Base-by-base conservation (phyloP, 2,888 invertebrate species). In the Therioaphis trifolii region DNA sequence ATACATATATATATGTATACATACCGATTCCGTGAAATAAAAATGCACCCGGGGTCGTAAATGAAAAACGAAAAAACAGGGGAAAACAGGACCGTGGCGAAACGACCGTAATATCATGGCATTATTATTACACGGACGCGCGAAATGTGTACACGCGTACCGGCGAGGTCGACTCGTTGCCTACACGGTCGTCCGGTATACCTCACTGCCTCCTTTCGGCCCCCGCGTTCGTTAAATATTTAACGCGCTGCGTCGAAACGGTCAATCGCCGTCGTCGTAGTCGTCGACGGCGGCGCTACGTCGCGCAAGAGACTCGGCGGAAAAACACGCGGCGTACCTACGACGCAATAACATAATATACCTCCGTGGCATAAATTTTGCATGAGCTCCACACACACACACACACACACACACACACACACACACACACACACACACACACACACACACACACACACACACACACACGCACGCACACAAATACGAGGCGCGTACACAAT, bases 191-290 rank as follows among this genome's bases (percentile, higher is more conserved):
- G 4, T 4, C 2, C 55, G 55, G 55, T 7, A n/a, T n/a, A n/a
- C n/a, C n/a, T n/a, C n/a, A n/a, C n/a, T n/a, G n/a, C n/a, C n/a
- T n/a, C n/a, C n/a, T n/a, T n/a, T n/a, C n/a, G n/a, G n/a, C n/a
- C n/a, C n/a, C n/a, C n/a, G n/a, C 2, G 27, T 71, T 29, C n/a
- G n/a, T 71, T 71, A 71, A 71, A 71, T 71, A 71, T 71, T 71
- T 49, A 71, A 15, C 12, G 4, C 18, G 71, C 2, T 27, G 12
- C 49, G 49, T 71, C 71, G 49, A 71, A 71, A 71, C 71, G 29
- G 71, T n/a, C 49, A 49, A 71, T 29, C 71, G 49, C 12, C 49
- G 14, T 18, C 5, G 29, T 2, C n/a, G 69, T 18, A 15, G 69
- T 43, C 21, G 29, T 46, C 49, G 49, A 4, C 18, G 49, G 18